These are phyloP conservation scores for Pelobates cultripes DNA, from an alignment of 2,797 vertebrate genomes.

Conservation along the genomic window DNA sequence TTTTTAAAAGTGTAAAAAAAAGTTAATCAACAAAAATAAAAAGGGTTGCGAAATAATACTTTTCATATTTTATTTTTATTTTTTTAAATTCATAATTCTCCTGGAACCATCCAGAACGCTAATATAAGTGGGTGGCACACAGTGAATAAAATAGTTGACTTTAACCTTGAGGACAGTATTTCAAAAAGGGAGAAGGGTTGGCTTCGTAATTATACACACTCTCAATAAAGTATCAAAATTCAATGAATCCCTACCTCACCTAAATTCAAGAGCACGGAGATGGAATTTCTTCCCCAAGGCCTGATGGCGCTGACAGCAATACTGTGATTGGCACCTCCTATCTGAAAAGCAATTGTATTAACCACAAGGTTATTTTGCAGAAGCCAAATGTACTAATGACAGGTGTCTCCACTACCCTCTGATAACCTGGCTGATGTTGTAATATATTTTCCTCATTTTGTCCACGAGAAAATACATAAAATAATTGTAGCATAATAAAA, in stretches of 20 bases:
- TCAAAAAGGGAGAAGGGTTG: neutral
- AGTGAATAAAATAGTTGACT: neutral
- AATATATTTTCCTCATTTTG: too few species aligned
- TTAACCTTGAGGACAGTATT: slow-evolving; percentile 11
- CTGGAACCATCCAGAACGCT: neutral
- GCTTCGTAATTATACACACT: neutral
- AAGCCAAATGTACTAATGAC: neutral
- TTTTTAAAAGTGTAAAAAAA: too few species aligned
- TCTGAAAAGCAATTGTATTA: slow-evolving; percentile 18
- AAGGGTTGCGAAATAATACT: too few species aligned
- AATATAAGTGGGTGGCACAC: neutral
- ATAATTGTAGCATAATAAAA: too few species aligned
- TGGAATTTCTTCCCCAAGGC: slow-evolving; percentile 24
- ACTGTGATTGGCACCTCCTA: neutral
- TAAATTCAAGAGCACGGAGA: neutral
- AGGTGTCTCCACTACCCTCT: neutral
- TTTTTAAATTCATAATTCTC: too few species aligned
- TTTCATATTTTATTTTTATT: too few species aligned
- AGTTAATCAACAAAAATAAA: too few species aligned
- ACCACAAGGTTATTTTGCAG: slow-evolving; percentile 16
- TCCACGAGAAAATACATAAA: too few species aligned
- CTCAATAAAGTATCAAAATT: slow-evolving; percentile 11
- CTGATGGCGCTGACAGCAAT: neutral
- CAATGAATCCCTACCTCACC: neutral
- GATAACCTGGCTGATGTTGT: neutral